phyloP scores from a whole-genome alignment of 2,888 invertebrate genomes.

The Drosophila testacea region DNA sequence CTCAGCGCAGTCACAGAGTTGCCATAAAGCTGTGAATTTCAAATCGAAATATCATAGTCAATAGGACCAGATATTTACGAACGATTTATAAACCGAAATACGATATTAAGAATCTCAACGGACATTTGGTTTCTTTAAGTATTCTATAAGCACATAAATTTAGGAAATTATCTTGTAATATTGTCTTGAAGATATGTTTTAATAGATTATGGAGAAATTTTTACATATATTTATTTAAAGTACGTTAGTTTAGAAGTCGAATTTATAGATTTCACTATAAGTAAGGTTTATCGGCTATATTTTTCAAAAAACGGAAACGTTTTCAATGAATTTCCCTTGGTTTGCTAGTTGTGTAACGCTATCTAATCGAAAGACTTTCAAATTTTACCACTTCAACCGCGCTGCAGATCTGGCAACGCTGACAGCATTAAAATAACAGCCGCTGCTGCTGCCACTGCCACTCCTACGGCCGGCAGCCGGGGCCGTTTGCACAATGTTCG shows the following conservation, averaged over 20 bases:
- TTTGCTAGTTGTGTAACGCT: conserved; percentile 45
- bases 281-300: neutral
- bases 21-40: conserved; percentile 53
- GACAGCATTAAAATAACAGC: conserved; percentile 62
- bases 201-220: neutral
- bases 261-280: neutral
- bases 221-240: neutral
- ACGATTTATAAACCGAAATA: neutral
- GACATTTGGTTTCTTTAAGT: too few relatives aligned
- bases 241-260: neutral
- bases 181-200: too few relatives aligned
- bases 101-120: neutral
- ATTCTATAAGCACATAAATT: too few relatives aligned
- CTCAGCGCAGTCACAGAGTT: conserved; percentile 66
- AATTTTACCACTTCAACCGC: conserved; percentile 33
- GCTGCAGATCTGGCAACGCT: conserved; percentile 56
- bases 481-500: conserved; percentile 69
- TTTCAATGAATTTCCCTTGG: conserved; percentile 32
- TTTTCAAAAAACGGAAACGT: conserved; percentile 1
- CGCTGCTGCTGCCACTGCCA: conserved; percentile 61
- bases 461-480: conserved; percentile 60
- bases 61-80: conserved; percentile 19
- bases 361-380: conserved; percentile 52
- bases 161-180: too few relatives aligned
- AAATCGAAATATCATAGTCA: conserved; percentile 28